phyloP scores from a whole-genome alignment of 2,888 invertebrate genomes.

The Rapana venosa region DNA sequence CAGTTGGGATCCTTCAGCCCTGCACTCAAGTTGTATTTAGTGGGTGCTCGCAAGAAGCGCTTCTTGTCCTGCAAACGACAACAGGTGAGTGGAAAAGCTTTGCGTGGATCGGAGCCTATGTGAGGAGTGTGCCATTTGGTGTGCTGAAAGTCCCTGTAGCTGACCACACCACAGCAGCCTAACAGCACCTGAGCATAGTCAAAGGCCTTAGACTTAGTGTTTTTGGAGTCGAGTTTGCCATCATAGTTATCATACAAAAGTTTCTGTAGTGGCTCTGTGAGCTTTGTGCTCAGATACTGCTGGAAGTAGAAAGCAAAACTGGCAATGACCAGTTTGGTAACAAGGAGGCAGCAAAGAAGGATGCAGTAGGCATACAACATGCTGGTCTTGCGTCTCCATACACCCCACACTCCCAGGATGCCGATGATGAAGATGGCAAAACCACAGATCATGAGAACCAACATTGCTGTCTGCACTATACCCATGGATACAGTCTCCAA shows the following conservation, averaged over 20 bases:
- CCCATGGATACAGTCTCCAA: not conserved
- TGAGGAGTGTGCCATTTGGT: too few relatives aligned
- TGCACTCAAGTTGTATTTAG: not conserved
- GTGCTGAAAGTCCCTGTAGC: not conserved
- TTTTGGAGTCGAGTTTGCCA: not conserved
- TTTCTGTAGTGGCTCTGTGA: not conserved
- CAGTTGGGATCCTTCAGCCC: not conserved
- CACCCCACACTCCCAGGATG: not conserved
- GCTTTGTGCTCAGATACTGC: not conserved
- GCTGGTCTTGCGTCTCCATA: not conserved
- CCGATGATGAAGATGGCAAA: not conserved
- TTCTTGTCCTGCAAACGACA: not conserved
- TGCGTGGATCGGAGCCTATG: not conserved
- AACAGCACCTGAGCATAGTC: conserved; percentile 1
- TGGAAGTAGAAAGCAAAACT: not conserved
- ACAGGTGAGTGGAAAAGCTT: not conserved
- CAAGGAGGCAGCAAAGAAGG: not conserved
- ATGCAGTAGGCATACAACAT: not conserved
- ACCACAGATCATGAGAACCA: not conserved
- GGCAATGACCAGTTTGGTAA: not conserved
- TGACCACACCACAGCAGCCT: not conserved
- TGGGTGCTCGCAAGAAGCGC: not conserved
- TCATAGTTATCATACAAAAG: not conserved
- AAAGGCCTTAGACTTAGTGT: not conserved
- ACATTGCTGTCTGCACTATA: not conserved